phyloP scores from a whole-genome alignment of 2,797 vertebrate genomes.

The Lagodon rhomboides region DNA sequence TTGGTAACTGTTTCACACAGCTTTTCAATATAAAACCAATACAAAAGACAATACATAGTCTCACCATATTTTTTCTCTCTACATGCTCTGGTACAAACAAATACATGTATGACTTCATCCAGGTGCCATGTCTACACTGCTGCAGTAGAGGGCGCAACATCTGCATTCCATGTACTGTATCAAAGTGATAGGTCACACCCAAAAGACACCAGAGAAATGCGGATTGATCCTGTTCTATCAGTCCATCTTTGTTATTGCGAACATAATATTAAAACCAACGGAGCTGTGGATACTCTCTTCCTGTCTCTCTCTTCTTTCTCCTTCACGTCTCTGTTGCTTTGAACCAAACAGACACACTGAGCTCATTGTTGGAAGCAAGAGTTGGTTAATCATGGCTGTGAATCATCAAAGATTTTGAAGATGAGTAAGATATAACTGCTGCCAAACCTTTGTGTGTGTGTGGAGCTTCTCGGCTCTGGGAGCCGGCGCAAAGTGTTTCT shows the following conservation, averaged over 20 bases:
- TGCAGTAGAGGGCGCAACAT: constrained; percentile 77
- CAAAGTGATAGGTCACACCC: constrained; percentile 34
- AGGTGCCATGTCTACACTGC: constrained; percentile 39
- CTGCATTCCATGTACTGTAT: constrained; percentile 12
- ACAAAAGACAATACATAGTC: background rate
- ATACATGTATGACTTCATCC: background rate
- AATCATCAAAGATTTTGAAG: constrained; percentile 69
- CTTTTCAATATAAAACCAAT: constrained; percentile 16
- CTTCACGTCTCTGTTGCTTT: constrained; percentile 40
- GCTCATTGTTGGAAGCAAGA: constrained; percentile 63
- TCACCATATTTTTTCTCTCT: background rate
- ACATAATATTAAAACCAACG: constrained; percentile 23
- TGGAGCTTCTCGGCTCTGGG: constrained; percentile 29
- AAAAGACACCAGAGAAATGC: constrained; percentile 17
- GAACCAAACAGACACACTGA: constrained; percentile 51
- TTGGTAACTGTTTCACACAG: background rate
- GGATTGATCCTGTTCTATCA: constrained; percentile 16
- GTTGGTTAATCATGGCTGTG: constrained; percentile 58
- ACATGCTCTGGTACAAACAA: background rate
- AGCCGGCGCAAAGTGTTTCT: background rate
- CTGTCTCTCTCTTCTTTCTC: constrained; percentile 10
- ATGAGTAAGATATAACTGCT: constrained; percentile 57
- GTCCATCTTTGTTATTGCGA: constrained; percentile 1
- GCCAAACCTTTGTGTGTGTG: constrained; percentile 26
- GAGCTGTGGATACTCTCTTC: background rate